These are phyloP conservation scores for Columba guinea DNA, from an alignment of 2,797 vertebrate species.

Conservation along the genomic window DNA sequence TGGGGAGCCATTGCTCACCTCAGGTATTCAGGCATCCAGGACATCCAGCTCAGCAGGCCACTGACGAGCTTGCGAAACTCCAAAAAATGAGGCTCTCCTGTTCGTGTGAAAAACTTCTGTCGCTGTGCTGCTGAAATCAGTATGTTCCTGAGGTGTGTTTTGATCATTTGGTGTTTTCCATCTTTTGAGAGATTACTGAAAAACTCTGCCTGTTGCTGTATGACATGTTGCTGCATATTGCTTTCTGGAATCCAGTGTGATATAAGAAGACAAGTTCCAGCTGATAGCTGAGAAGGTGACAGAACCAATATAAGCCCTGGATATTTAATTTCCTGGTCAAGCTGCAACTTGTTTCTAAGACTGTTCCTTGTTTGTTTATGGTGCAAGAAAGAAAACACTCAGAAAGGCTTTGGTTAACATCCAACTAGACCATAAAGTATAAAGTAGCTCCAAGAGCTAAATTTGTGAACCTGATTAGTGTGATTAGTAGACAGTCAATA, in stretches of 20 bases:
- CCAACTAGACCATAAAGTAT: neutral
- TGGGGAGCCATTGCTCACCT: neutral
- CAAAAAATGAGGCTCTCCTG: neutral
- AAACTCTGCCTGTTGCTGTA: neutral
- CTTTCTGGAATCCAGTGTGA: neutral
- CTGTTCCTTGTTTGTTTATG: constrained; percentile 23
- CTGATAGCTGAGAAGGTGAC: constrained; percentile 7
- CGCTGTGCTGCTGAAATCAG: neutral
- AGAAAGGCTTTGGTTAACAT: neutral
- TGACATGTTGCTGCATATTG: neutral
- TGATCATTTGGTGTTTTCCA: neutral
- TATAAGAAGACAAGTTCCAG: neutral
- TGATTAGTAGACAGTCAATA: neutral
- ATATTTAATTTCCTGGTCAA: constrained; percentile 24
- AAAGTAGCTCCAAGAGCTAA: neutral
- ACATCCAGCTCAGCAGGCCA: neutral
- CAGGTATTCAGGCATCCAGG: neutral
- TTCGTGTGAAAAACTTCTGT: neutral
- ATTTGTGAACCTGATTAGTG: neutral
- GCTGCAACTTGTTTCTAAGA: constrained; percentile 34
- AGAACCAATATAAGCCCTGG: neutral
- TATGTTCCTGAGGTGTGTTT: neutral
- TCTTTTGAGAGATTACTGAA: neutral
- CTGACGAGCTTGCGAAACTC: neutral
- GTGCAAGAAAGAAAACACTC: neutral